These are phyloP conservation scores for Anthoscopus minutus DNA, from an alignment of 2,113 vertebrate genomes.

Conservation along the genomic window DNA sequence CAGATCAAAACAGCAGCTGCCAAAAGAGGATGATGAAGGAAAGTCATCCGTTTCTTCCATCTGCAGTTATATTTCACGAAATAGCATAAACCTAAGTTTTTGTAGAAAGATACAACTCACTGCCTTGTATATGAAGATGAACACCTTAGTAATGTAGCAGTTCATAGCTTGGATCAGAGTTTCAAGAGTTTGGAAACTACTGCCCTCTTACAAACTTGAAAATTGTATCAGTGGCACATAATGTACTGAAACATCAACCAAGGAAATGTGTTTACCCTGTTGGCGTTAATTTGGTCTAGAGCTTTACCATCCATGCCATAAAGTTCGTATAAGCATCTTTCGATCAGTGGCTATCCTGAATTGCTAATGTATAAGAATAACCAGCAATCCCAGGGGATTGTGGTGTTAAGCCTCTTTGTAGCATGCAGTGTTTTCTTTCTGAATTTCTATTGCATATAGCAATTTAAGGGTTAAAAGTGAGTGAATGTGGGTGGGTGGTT, in stretches of 20 bases:
- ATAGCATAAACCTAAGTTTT: background rate
- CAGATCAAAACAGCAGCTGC: slow-evolving; percentile 79
- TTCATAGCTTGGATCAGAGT: background rate
- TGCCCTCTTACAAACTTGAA: background rate
- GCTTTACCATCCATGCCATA: background rate
- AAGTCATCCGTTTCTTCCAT: slow-evolving; percentile 44
- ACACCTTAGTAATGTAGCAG: background rate
- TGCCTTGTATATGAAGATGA: background rate
- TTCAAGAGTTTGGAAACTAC: background rate
- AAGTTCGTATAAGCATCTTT: background rate
- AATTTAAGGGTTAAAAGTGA: background rate
- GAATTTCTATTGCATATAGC: background rate
- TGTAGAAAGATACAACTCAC: background rate
- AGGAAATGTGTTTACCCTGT: background rate
- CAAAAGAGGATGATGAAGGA: slow-evolving; percentile 62
- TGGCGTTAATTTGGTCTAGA: background rate
- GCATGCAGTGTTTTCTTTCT: background rate
- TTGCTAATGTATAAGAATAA: background rate
- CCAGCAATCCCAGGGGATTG: background rate
- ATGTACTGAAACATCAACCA: background rate
- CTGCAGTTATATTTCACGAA: slow-evolving; percentile 3
- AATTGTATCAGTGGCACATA: background rate
- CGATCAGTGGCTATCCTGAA: fast-evolving
- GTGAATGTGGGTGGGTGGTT: background rate
- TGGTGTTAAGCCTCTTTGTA: background rate